These are phyloP conservation scores for Paraescarpia echinospica DNA, from an alignment of 1,140 invertebrate species.

Conservation along the genomic window DNA sequence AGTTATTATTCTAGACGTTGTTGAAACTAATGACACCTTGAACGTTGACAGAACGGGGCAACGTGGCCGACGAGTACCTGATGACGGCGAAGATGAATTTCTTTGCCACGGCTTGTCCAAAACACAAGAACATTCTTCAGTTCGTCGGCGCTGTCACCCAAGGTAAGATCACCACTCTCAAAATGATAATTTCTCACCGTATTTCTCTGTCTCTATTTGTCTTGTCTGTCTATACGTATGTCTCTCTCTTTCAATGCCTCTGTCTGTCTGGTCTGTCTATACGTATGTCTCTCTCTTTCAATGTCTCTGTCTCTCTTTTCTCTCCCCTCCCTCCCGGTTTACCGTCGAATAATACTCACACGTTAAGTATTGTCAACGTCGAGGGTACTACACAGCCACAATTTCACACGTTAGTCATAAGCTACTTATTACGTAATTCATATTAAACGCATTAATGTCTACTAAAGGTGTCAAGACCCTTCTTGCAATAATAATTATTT, in stretches of 20 bases:
- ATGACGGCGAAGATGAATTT: constrained; percentile 50
- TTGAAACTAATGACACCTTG: neutral
- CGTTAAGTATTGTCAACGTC: neutral
- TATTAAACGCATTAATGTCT: neutral
- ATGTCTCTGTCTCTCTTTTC: too few species aligned
- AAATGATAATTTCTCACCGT: neutral
- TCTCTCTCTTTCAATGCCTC: neutral
- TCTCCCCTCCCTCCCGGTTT: neutral
- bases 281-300: neutral
- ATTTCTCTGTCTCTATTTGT: neutral
- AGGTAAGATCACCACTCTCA: constrained; percentile 12
- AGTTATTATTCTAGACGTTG: neutral
- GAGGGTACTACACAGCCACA: neutral
- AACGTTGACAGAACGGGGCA: constrained; percentile 28
- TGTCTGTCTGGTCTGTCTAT: neutral
- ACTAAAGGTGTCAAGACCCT: neutral
- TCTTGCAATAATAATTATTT: too few species aligned
- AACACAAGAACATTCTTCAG: constrained; percentile 39
- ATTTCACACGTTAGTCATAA: neutral
- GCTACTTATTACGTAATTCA: neutral
- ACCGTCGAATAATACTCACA: neutral
- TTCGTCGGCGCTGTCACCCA: constrained; percentile 43
- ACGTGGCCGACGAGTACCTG: constrained; percentile 34
- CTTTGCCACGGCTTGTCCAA: constrained; percentile 34
- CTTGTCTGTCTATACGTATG: neutral